These are phyloP conservation scores for Pheosia tremula DNA, from an alignment of 2,888 invertebrate species.

Conservation along the genomic window DNA sequence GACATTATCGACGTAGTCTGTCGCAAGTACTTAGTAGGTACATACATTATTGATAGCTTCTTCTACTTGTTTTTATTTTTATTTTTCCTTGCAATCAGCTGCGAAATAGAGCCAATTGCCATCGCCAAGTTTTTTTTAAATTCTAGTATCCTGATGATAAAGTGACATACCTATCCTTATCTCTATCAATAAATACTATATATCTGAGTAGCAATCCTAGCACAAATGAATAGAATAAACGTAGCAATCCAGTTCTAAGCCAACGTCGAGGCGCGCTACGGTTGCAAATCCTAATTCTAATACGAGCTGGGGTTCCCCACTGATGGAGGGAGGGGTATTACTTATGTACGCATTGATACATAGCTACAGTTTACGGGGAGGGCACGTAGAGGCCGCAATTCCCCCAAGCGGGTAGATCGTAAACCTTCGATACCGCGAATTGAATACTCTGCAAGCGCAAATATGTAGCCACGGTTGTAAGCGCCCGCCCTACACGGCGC, in stretches of 20 bases:
- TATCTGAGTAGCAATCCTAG: background rate
- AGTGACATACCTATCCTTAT: too few relatives aligned
- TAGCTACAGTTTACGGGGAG: conserved; percentile 63
- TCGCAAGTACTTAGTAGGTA: too few relatives aligned
- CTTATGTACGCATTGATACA: conserved; percentile 70
- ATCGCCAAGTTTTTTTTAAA: too few relatives aligned
- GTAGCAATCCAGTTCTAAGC: conserved; percentile 47
- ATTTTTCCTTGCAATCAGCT: too few relatives aligned
- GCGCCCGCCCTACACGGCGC: conserved; percentile 43
- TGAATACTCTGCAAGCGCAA: conserved; percentile 73
- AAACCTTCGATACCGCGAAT: conserved; percentile 81
- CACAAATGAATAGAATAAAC: conserved; percentile 44
- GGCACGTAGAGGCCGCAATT: conserved; percentile 76
- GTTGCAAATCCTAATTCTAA: conserved; percentile 78
- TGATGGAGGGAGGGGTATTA: conserved; percentile 58
- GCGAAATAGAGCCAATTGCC: too few relatives aligned
- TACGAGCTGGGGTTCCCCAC: conserved; percentile 59
- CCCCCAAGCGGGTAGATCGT: conserved; percentile 80
- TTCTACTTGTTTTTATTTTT: too few relatives aligned
- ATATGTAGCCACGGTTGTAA: conserved; percentile 66
- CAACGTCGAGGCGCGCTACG: conserved; percentile 55
- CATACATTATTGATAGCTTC: too few relatives aligned
- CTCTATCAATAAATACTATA: too few relatives aligned
- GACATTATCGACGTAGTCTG: too few relatives aligned
- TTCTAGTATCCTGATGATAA: too few relatives aligned